These are phyloP conservation scores for Chloroceryle inda DNA, from an alignment of 2,797 vertebrate genomes.

Conservation along the genomic window DNA sequence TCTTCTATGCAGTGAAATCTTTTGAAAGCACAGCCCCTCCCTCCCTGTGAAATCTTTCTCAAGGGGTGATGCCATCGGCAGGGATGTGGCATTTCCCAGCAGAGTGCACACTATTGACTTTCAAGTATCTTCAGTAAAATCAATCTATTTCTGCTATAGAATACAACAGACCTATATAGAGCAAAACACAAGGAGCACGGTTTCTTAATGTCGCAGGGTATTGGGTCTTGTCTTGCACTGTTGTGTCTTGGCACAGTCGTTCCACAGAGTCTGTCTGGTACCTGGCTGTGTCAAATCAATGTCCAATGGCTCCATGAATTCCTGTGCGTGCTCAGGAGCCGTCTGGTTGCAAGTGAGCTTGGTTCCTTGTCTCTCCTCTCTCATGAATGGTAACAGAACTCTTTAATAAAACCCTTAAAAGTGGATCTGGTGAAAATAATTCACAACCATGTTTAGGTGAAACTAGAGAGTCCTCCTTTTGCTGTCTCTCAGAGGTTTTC, in stretches of 20 bases:
- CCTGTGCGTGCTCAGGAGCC: neutral
- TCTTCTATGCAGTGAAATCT: neutral
- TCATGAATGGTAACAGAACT: neutral
- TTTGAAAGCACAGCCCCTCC: neutral
- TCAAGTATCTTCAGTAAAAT: neutral
- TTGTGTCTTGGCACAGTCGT: neutral
- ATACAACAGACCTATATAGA: neutral
- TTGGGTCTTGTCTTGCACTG: neutral
- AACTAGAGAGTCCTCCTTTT: neutral
- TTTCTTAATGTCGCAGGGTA: neutral
- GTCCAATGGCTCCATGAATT: neutral
- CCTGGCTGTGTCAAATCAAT: neutral
- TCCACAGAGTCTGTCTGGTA: neutral
- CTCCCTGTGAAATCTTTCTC: neutral
- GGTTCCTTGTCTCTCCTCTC: neutral
- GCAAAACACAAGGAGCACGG: neutral
- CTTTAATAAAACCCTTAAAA: constrained; percentile 10
- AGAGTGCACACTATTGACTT: neutral
- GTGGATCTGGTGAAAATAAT: neutral
- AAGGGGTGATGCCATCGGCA: neutral
- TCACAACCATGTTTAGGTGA: neutral
- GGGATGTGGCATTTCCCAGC: neutral
- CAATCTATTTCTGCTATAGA: neutral
- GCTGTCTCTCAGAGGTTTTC: neutral
- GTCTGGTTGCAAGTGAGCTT: neutral